Conservation (phyloP, 2,113 vertebrate genomes). For the Limanda limanda region DNA sequence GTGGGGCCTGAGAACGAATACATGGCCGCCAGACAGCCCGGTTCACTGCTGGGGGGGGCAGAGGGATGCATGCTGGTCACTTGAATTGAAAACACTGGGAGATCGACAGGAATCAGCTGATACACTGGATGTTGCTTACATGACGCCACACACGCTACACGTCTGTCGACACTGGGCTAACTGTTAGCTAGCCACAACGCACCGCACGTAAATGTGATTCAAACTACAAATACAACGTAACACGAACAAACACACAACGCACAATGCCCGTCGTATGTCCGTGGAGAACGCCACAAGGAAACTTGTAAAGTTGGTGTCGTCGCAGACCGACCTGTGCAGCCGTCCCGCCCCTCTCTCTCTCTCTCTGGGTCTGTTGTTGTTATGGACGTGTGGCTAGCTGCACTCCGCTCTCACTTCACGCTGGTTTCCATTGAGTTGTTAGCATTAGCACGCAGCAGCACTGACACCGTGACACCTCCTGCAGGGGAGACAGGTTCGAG, state of each 20-base stretch:
- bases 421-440: background rate
- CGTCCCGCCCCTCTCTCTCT: slow-evolving; percentile 56
- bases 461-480: background rate
- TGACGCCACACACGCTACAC: slow-evolving; percentile 11
- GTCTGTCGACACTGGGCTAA: background rate
- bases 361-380: slow-evolving; percentile 42
- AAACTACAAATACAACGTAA: background rate
- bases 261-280: background rate
- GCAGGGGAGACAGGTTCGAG: background rate
- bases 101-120: background rate
- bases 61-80: slow-evolving; percentile 69
- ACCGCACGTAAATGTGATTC: background rate
- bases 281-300: background rate
- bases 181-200: slow-evolving; percentile 13
- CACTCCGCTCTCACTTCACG: background rate
- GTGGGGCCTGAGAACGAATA: slow-evolving; percentile 71
- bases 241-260: background rate
- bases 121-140: background rate
- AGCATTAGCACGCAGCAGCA: background rate
- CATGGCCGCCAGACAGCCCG: slow-evolving; percentile 74
- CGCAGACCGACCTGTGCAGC: slow-evolving; percentile 40
- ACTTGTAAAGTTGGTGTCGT: background rate
- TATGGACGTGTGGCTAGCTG: slow-evolving; percentile 44
- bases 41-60: slow-evolving; percentile 54
- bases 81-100: background rate